phyloP scores from a whole-genome alignment of 2,888 invertebrate species.

The Tipula lateralis region DNA sequence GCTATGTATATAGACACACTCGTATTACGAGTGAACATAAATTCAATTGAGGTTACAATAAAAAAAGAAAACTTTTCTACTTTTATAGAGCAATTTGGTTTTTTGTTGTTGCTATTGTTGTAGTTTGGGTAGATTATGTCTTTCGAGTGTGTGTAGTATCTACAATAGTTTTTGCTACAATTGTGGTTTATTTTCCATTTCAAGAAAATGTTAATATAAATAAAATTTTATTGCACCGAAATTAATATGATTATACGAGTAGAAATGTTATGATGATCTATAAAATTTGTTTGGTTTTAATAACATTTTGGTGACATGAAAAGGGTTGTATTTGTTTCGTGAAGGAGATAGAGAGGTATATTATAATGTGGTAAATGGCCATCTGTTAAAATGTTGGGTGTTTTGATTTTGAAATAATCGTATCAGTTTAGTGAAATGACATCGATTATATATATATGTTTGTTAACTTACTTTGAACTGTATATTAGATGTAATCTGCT shows the following conservation, averaged over 20 bases:
- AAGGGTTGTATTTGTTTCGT: not conserved
- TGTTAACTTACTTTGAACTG: no score
- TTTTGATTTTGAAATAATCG: not conserved
- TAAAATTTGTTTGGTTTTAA: not conserved
- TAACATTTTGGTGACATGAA: not conserved
- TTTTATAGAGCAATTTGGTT: constrained; percentile 19
- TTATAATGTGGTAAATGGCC: not conserved
- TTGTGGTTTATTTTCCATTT: not conserved
- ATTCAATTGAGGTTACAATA: constrained; percentile 19
- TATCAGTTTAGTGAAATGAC: not conserved
- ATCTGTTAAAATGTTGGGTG: not conserved
- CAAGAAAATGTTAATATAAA: not conserved
- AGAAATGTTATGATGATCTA: not conserved
- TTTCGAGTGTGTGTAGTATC: not conserved
- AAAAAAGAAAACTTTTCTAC: not conserved
- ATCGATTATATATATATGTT: not conserved
- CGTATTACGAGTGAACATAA: not conserved
- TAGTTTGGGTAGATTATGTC: not conserved
- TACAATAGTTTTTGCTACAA: not conserved
- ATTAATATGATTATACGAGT: not conserved
- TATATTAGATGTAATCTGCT: no score
- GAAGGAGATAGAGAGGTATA: not conserved
- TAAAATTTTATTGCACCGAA: not conserved
- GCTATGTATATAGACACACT: not conserved
- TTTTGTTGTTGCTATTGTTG: not conserved